Conservation (phyloP, 2,113 vertebrate genomes). For the Sinocyclocheilus anshuiensis region DNA sequence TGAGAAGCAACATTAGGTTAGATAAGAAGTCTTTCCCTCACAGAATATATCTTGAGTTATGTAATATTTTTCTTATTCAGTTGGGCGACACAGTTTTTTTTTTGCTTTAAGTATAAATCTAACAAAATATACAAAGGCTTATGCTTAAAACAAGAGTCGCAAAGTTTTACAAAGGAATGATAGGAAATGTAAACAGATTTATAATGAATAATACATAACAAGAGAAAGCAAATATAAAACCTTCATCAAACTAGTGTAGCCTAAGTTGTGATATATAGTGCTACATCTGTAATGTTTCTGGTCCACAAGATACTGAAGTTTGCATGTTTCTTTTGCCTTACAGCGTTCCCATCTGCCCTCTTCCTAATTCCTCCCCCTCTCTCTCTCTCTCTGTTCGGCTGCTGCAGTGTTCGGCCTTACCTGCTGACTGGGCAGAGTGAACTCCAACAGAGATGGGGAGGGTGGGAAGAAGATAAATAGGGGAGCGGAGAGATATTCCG, state of each 20-base stretch:
- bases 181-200: background rate
- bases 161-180: too few species aligned
- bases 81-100: background rate
- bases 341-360: constrained; percentile 23
- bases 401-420: constrained; percentile 66
- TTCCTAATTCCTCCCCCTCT: background rate
- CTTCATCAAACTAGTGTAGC: background rate
- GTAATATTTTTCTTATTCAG: background rate
- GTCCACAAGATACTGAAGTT: background rate
- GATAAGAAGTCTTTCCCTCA: background rate
- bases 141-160: too few species aligned
- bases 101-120: too few species aligned
- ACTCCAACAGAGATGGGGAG: constrained; percentile 55
- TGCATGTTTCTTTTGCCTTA: constrained; percentile 19
- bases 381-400: background rate
- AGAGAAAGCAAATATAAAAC: background rate
- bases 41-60: background rate
- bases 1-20: background rate
- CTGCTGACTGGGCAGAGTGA: constrained; percentile 76
- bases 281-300: background rate
- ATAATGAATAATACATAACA: background rate
- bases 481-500: background rate
- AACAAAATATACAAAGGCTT: background rate
- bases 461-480: constrained; percentile 14
- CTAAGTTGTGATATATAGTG: background rate